These are phyloP conservation scores for Agriopis aurantiaria DNA, from an alignment of 2,888 invertebrate genomes.

Conservation along the genomic window DNA sequence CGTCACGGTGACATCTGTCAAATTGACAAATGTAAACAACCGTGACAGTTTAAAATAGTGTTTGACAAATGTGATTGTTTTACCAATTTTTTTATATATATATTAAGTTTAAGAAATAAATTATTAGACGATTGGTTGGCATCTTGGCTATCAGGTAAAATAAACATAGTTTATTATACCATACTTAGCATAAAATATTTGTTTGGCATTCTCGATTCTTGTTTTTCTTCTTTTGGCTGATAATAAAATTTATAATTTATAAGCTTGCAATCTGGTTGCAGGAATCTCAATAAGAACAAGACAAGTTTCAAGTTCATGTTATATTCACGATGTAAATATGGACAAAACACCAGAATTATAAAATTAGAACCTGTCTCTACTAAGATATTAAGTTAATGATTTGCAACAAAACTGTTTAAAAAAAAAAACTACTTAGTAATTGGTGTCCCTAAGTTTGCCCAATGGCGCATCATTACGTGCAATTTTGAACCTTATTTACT, in stretches of 20 bases:
- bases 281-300: not conserved
- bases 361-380: conserved; percentile 31
- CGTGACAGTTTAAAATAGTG: too few species aligned
- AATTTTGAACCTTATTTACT: conserved; percentile 32
- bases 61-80: too few species aligned
- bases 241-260: conserved; percentile 9
- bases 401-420: conserved; percentile 20
- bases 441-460: conserved; percentile 12
- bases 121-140: too few species aligned
- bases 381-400: conserved; percentile 29
- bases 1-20: too few species aligned
- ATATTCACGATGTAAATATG: conserved; percentile 12
- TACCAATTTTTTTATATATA: too few species aligned
- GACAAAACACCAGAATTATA: conserved; percentile 33
- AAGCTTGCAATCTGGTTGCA: conserved; percentile 9
- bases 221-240: conserved; percentile 5
- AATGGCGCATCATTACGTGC: not conserved
- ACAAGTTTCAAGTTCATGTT: conserved; percentile 17
- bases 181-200: too few species aligned
- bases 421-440: not conserved
- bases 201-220: conserved; percentile 2
- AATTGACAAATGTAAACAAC: too few species aligned
- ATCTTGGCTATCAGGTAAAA: not conserved
- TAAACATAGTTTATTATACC: not conserved
- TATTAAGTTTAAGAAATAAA: too few species aligned